Base-by-base conservation (phyloP, 1,140 invertebrate species). In the Dendroctonus valens region DNA sequence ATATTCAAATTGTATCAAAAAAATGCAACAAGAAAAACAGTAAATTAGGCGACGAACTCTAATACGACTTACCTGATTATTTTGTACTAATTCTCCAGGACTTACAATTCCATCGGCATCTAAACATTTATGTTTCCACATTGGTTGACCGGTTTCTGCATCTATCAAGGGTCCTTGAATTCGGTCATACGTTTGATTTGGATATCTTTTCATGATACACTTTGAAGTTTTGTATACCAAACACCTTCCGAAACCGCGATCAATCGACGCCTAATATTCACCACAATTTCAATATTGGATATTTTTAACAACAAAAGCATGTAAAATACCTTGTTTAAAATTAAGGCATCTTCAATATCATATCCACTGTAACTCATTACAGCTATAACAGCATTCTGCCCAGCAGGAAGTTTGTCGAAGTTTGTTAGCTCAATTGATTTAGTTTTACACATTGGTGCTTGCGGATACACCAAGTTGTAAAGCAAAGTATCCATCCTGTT, bases 291-390 rank as follows among this genome's bases (percentile, higher is more conserved):
- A 53, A 26, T n/a, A 7, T 26, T 7, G 12, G 14, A 8, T 37
- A n/a, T 50, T 26, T 60, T 37, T 14, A 60, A 5, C 39, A 8
- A 37, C 37, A 9, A 50, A 62, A 6, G 7, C 4, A 39, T 50
- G 12, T 42, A 8, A n/a, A 26, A 8, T 65, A 59, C 63, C 81
- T 97, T 97, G 75, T 99, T 99, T 2, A 99, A 81, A 69, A 99
- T 91, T 0, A 99, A 80, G 0, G 98, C 97, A 80, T 99, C 98
- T 82, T 99, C 98, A 72, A 99, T 99, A 81, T 99, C 98, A 76
- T 98, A 99, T 0, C 97, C 97, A 74, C 92, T 96, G 81, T 98
- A 99, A 69, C 94, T 98, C 97, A 99, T 99, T 0, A 99, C 97
- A 48, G 97, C 97, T 7, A 99, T 94, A 0, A 90, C 98, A 0